phyloP scores from a whole-genome alignment of 1,140 invertebrate species.

The Phocides pigmalion region DNA sequence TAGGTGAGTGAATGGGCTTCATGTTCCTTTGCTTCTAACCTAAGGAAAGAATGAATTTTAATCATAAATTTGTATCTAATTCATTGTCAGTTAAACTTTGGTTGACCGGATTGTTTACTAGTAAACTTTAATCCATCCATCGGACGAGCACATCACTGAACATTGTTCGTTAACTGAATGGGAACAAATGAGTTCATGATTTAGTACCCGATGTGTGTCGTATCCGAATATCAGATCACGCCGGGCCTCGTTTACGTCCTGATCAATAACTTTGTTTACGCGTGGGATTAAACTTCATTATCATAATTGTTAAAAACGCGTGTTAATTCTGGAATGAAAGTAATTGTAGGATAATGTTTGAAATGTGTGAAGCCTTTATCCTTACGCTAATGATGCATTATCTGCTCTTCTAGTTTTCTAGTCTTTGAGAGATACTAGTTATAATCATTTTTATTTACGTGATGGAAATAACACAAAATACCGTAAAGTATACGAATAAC shows the following conservation, averaged over 20 bases:
- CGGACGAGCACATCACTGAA: conserved; percentile 54
- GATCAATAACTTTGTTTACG: conserved; percentile 64
- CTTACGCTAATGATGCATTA: too few relatives aligned
- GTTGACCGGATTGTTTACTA: conserved; percentile 28
- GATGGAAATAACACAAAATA: too few relatives aligned
- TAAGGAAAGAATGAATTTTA: too few relatives aligned
- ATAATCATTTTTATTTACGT: too few relatives aligned
- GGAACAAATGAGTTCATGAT: conserved; percentile 72
- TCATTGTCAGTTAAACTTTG: too few relatives aligned
- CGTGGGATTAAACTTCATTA: conserved; percentile 55
- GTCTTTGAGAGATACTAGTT: too few relatives aligned
- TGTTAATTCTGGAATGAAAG: not conserved
- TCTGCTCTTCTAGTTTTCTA: too few relatives aligned
- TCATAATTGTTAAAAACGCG: conserved; percentile 40
- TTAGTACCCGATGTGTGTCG: conserved; percentile 61
- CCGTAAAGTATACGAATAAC: too few relatives aligned
- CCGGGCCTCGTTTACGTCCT: conserved; percentile 56
- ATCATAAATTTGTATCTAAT: too few relatives aligned
- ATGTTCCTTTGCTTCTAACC: too few relatives aligned
- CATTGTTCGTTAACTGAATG: conserved; percentile 71
- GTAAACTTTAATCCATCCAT: conserved; percentile 52
- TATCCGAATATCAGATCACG: conserved; percentile 57
- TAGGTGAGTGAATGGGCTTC: too few relatives aligned
- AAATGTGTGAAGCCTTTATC: too few relatives aligned
- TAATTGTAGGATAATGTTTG: not conserved